Conservation (phyloP, 2,888 invertebrate genomes). For the Leptinotarsa rubiginosa region DNA sequence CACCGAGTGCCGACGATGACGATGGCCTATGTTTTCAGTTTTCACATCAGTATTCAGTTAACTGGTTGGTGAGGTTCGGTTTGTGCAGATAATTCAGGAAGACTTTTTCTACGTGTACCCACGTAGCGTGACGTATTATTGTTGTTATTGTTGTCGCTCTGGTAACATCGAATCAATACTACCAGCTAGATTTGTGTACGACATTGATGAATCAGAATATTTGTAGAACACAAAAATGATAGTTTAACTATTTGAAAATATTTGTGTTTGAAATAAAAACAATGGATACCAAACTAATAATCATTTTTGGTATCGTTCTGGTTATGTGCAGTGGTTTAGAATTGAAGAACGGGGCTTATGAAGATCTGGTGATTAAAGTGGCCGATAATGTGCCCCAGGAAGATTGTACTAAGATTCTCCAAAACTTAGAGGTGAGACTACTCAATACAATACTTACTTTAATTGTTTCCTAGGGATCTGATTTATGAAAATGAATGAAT, state of each 20-base stretch:
- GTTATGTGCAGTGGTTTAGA: constrained; percentile 52
- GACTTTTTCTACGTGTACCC: constrained; percentile 25
- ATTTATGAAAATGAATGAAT: too few species aligned
- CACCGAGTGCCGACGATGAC: constrained; percentile 26
- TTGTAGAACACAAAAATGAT: too few species aligned
- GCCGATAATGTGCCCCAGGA: constrained; percentile 65
- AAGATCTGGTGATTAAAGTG: constrained; percentile 66
- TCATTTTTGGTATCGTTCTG: constrained; percentile 35
- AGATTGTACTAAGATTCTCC: constrained; percentile 65
- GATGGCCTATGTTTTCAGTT: constrained; percentile 29
- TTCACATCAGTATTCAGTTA: constrained; percentile 17
- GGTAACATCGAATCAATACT: constrained; percentile 42
- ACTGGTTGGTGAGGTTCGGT: neutral
- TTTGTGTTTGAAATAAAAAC: constrained; percentile 1
- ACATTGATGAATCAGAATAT: constrained; percentile 1
- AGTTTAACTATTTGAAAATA: neutral
- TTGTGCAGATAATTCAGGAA: constrained; percentile 5
- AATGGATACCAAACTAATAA: constrained; percentile 28
- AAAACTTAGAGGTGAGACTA: constrained; percentile 67
- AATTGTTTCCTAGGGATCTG: too few species aligned
- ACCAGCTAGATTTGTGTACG: constrained; percentile 32
- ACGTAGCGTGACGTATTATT: constrained; percentile 37
- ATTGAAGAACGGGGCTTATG: constrained; percentile 66
- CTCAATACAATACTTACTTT: too few species aligned
- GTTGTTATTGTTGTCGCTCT: constrained; percentile 45